These are phyloP conservation scores for Drosophila pseudoobscura DNA, from an alignment of 1,140 invertebrate genomes.

Conservation along the genomic window DNA sequence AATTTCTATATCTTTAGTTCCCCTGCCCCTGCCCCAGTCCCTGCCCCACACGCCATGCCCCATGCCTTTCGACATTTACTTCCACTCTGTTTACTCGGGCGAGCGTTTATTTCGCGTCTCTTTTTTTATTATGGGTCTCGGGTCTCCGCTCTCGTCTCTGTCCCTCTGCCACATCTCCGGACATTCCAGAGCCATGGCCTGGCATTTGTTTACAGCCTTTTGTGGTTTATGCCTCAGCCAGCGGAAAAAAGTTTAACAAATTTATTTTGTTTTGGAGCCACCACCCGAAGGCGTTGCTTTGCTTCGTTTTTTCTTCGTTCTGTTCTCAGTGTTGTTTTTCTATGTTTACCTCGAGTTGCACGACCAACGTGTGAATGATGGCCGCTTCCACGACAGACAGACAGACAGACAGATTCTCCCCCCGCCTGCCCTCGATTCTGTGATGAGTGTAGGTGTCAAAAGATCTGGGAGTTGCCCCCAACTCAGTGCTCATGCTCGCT, in stretches of 20 bases:
- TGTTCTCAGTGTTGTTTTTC: constrained; percentile 13
- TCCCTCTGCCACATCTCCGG: background rate
- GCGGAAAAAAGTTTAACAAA: constrained; percentile 58
- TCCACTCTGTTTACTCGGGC: constrained; percentile 63
- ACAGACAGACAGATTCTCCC: background rate
- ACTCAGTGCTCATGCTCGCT: background rate
- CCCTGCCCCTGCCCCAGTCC: too few species aligned
- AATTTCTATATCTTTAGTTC: constrained; percentile 63
- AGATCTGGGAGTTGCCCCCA: too few species aligned
- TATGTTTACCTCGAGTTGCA: constrained; percentile 48
- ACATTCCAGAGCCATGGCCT: constrained; percentile 4
- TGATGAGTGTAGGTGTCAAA: too few species aligned
- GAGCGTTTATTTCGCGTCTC: constrained; percentile 22
- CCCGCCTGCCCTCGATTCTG: background rate
- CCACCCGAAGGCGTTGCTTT: constrained; percentile 15
- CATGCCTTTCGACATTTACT: constrained; percentile 55
- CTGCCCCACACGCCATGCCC: too few species aligned
- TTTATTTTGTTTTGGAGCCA: constrained; percentile 65
- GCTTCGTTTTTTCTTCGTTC: constrained; percentile 26
- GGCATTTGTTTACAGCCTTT: constrained; percentile 66
- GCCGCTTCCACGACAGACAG: constrained; percentile 16
- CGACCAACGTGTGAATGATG: constrained; percentile 64
- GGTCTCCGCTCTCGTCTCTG: too few species aligned
- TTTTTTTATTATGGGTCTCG: constrained; percentile 53
- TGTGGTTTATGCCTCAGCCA: constrained; percentile 59